phyloP scores from a whole-genome alignment of 2,888 invertebrate species.

The Tortricodes alternella region DNA sequence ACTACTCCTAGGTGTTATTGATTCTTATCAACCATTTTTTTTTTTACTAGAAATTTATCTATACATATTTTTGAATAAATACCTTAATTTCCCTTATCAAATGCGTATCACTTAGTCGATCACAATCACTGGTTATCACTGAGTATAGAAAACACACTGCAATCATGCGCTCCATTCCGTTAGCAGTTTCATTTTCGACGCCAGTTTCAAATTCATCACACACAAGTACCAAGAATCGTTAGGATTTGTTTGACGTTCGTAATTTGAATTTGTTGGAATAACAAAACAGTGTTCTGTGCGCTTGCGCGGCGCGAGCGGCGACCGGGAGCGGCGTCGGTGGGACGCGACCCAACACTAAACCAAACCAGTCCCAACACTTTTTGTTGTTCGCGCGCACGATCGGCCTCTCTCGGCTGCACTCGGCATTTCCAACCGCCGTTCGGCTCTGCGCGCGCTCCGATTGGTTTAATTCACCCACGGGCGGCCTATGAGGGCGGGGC shows the following conservation, averaged over 20 bases:
- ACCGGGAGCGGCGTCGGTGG: conserved; percentile 80
- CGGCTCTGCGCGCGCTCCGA: conserved; percentile 43
- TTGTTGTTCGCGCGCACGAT: conserved; percentile 75
- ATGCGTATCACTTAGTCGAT: conserved; percentile 68
- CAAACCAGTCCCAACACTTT: conserved; percentile 79
- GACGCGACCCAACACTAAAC: conserved; percentile 83
- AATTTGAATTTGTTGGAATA: conserved; percentile 27
- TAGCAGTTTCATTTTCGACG: conserved; percentile 70
- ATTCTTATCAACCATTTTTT: conserved; percentile 22
- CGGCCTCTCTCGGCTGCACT: conserved; percentile 65
- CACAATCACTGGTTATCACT: conserved; percentile 80
- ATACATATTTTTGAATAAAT: conserved; percentile 40
- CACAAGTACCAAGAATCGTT: conserved; percentile 63
- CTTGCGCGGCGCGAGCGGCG: conserved; percentile 67
- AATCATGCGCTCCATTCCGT: conserved; percentile 79
- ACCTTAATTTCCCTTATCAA: conserved; percentile 73
- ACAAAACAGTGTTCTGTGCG: conserved; percentile 68
- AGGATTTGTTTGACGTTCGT: conserved; percentile 23
- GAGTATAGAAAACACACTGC: conserved; percentile 73
- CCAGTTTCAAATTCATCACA: conserved; percentile 54
- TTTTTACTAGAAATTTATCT: conserved; percentile 13
- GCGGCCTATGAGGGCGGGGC: conserved; percentile 66
- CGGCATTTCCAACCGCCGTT: conserved; percentile 53
- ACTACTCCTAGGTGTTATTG: conserved; percentile 3
- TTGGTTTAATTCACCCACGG: conserved; percentile 53